These are phyloP conservation scores for Cyclargus thomasi DNA, from an alignment of 1,140 invertebrate genomes.

Conservation along the genomic window DNA sequence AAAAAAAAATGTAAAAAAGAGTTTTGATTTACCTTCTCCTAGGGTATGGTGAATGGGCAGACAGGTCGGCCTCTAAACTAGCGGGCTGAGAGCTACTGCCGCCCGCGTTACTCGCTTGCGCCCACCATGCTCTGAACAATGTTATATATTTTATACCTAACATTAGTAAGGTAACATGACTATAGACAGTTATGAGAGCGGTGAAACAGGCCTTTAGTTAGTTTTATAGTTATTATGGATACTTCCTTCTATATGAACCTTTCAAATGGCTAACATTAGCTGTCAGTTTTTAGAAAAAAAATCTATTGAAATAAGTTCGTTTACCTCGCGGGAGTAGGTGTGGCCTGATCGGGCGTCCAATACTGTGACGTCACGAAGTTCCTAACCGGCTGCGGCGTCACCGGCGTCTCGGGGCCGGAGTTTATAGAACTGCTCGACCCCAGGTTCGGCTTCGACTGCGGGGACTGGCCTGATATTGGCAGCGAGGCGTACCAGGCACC, in stretches of 20 bases:
- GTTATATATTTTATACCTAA: background rate
- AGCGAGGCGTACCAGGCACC: slow-evolving; percentile 83
- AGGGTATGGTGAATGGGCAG: slow-evolving; percentile 54
- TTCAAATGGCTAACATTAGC: too few species aligned
- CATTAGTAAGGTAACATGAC: too few species aligned
- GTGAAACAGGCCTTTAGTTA: too few species aligned
- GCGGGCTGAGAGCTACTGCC: slow-evolving; percentile 70
- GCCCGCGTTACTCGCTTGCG: slow-evolving; percentile 40
- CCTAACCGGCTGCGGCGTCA: slow-evolving; percentile 51
- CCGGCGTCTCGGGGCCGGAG: slow-evolving; percentile 43
- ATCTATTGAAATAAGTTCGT: background rate
- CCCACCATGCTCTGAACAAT: slow-evolving; percentile 50
- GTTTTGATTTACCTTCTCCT: slow-evolving; percentile 63
- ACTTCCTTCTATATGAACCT: too few species aligned
- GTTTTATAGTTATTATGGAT: too few species aligned
- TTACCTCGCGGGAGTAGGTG: slow-evolving; percentile 57
- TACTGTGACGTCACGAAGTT: slow-evolving; percentile 56
- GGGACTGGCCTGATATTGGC: slow-evolving; percentile 31
- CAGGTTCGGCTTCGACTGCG: slow-evolving; percentile 21
- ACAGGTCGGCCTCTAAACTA: slow-evolving; percentile 60
- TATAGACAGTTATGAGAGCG: background rate
- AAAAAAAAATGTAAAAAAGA: too few species aligned
- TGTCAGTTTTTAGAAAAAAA: too few species aligned
- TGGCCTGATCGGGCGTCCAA: slow-evolving; percentile 58
- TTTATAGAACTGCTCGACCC: slow-evolving; percentile 23